Evolutionary conservation across 1,140 invertebrate genomes (phyloP), one percentile per base, ranked within the genome.

Genomic region (Aphis craccivora): DNA sequence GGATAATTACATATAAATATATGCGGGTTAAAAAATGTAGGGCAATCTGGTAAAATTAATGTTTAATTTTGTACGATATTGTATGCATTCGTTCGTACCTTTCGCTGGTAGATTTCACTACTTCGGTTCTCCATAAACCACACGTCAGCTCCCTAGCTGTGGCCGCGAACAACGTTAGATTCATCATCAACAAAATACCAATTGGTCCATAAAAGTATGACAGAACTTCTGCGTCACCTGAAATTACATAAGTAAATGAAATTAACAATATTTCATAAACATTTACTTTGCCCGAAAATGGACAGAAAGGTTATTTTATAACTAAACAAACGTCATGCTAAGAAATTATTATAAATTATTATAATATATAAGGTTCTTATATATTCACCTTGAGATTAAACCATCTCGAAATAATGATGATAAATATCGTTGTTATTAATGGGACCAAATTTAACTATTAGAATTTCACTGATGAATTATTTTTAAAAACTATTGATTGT

Each of bases 91-190:
- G 35, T 89, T 89, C 95, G 95, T 95, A 97, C 96, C 97, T 97
- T 95, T 98, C 97, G 0, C 97, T 97, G n/a, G 97, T 97, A 53
- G 97, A 97, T 95, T 98, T 98, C 94, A 98, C 97, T 94, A 98
- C 97, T 95, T 98, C 97, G 91, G 97, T 96, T 94, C 98, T 97
- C 98, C 98, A 98, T 18, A 98, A 95, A 9, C 98, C 98, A 95
- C 97, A 98, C 8, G 97, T 98, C 93, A 98, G 96, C 96, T 98
- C 97, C 93, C 97, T 96, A 20, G 98, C 97, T 8, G 98, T 98
- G 43, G 97, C 97, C 43, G 96, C 96, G 95, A 98, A 98, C 91
- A 98, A 96, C 22, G 97, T 95, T 51, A 98, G 96, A 95, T 98
- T 98, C 90, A 97, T 96, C 83, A 97, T 96, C 83, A 98, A 95